Base-by-base conservation (phyloP, 1,140 invertebrate species). In the Sarcophaga peregrina region DNA sequence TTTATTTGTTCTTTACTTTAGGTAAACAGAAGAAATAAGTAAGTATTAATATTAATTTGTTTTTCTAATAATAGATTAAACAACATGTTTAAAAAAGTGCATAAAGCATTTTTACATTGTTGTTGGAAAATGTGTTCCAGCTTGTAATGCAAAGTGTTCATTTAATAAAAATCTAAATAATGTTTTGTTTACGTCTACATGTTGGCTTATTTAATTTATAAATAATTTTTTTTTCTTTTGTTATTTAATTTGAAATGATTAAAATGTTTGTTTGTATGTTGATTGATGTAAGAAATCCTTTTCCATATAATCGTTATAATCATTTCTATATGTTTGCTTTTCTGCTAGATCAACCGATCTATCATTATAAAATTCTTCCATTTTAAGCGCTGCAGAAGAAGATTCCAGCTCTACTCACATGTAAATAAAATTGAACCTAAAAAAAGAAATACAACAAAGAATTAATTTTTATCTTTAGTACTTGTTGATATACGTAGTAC, bases 391-490 rank as follows among this genome's bases (percentile, higher is more conserved):
- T 45, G 80, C 20, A 10, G 54, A 48, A 81, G 80, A 72, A n/a
- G 80, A 68, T 20, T 20, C 80, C 45, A 13, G 37, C 78, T 81
- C 80, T 62, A 68, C 80, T 93, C 89, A 95, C 94, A 95, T 95
- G 85, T 95, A 95, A 82, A 94, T 93, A 86, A 95, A 95, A 86
- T 95, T 94, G 87, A 95, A 95, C 87, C 93, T 93, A 87, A 85
- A 92, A 85, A 91, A 89, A 50, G 86, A 25, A 68, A 48, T 58
- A 15, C 5, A 73, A 13, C n/a, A n/a, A n/a, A n/a, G n/a, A n/a
- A n/a, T n/a, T n/a, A n/a, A n/a, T n/a, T n/a, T n/a, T n/a, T n/a
- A n/a, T n/a, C n/a, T n/a, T n/a, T n/a, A n/a, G n/a, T n/a, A n/a
- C n/a, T n/a, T n/a, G n/a, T n/a, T n/a, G n/a, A n/a, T n/a, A n/a